phyloP scores from a whole-genome alignment of 2,797 vertebrate species.

The Gastrophryne carolinensis region DNA sequence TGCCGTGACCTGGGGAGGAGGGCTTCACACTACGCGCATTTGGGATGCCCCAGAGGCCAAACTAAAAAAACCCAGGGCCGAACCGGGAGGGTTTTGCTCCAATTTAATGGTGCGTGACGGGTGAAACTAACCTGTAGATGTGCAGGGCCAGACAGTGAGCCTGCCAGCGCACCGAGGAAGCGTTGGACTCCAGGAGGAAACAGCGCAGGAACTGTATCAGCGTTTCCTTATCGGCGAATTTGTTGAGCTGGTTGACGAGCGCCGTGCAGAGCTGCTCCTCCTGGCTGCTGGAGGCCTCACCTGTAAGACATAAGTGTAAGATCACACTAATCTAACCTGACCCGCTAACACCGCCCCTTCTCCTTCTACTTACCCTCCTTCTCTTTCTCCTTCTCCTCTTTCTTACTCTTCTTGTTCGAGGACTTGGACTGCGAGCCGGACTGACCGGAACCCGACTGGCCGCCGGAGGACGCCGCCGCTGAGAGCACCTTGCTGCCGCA shows the following conservation, averaged over 20 bases:
- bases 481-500: constrained; percentile 96
- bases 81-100: too few relatives aligned
- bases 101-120: too few relatives aligned
- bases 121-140: constrained; percentile 96
- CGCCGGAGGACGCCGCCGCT: constrained; percentile 73
- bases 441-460: constrained; percentile 76
- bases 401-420: constrained; percentile 97
- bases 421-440: constrained; percentile 86
- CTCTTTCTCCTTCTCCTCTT: constrained; percentile 96
- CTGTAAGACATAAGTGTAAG: constrained; percentile 64
- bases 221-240: constrained; percentile 97
- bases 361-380: constrained; percentile 81
- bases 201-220: constrained; percentile 95
- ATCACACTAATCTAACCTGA: too few relatives aligned
- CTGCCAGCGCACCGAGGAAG: constrained; percentile 96
- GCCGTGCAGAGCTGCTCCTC: constrained; percentile 96
- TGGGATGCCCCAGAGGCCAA: too few relatives aligned
- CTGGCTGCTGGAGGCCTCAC: constrained; percentile 85
- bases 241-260: constrained; percentile 95
- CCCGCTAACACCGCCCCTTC: too few relatives aligned
- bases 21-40: too few relatives aligned
- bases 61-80: too few relatives aligned
- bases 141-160: constrained; percentile 94
- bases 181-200: constrained; percentile 96
- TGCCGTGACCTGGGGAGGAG: too few relatives aligned